These are phyloP conservation scores for Hydrotaea cyrtoneurina DNA, from an alignment of 2,888 invertebrate genomes.

Conservation along the genomic window DNA sequence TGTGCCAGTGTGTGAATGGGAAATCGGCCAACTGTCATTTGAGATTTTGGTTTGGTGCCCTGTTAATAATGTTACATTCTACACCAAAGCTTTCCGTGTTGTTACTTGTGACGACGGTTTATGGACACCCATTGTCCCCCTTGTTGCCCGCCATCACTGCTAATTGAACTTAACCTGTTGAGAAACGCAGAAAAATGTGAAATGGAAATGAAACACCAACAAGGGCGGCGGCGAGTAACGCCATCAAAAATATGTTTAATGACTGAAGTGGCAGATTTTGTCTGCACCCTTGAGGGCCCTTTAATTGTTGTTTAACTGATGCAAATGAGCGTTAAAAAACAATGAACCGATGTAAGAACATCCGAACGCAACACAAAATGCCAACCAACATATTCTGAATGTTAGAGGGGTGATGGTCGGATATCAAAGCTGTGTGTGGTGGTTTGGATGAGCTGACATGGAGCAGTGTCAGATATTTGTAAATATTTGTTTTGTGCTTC, in stretches of 20 bases:
- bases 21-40: conserved; percentile 57
- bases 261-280: conserved; percentile 54
- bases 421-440: not conserved
- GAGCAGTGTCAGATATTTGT: conserved; percentile 14
- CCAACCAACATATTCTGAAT: not conserved
- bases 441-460: not conserved
- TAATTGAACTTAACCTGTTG: conserved; percentile 32
- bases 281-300: conserved; percentile 66
- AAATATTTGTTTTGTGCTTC: not conserved
- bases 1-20: not conserved
- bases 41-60: conserved; percentile 31
- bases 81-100: conserved; percentile 27
- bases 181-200: conserved; percentile 5
- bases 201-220: conserved; percentile 23
- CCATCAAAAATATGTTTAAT: conserved; percentile 47
- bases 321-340: conserved; percentile 65
- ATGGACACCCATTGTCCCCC: too few species aligned
- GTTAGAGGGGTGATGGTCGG: not conserved
- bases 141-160: not conserved
- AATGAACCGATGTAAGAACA: not conserved
- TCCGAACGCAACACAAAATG: too few species aligned
- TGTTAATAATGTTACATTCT: conserved; percentile 44
- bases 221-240: not conserved
- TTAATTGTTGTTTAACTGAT: conserved; percentile 69
- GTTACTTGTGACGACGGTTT: too few species aligned